phyloP scores from a whole-genome alignment of 2,888 invertebrate species.

The Acholoe squamosa region DNA sequence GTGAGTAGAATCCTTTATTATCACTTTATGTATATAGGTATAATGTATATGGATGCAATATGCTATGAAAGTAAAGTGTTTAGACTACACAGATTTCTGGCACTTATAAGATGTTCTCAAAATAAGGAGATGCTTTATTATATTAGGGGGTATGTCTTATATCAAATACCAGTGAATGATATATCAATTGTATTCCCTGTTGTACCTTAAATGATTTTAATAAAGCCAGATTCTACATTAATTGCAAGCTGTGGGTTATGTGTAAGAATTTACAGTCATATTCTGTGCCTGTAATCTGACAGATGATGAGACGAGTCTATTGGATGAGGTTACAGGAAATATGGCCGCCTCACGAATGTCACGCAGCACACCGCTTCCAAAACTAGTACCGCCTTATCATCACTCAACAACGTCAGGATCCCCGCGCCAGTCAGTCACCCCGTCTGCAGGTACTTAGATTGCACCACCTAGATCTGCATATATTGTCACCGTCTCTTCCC shows the following conservation, averaged over 20 bases:
- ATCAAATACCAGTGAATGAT: neutral
- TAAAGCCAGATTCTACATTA: too few relatives aligned
- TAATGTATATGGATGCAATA: neutral
- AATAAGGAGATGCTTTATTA: neutral
- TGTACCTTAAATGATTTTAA: neutral
- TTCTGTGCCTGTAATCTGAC: neutral
- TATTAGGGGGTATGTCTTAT: neutral
- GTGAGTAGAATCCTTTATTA: too few relatives aligned
- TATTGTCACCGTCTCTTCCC: too few relatives aligned
- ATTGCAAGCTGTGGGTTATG: neutral
- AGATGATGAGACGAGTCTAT: constrained; percentile 76
- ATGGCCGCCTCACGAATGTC: constrained; percentile 75
- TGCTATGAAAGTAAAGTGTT: too few relatives aligned
- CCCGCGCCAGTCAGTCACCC: neutral
- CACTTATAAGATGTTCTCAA: too few relatives aligned
- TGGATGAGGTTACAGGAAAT: constrained; percentile 79
- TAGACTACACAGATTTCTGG: too few relatives aligned
- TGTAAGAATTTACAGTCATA: neutral
- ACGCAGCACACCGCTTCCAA: constrained; percentile 33
- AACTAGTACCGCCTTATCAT: neutral
- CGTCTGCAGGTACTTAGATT: constrained; percentile 28
- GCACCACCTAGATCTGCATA: too few relatives aligned
- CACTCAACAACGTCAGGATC: neutral
- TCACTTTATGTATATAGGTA: too few relatives aligned
- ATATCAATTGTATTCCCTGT: neutral